These are phyloP conservation scores for Oenanthe melanoleuca DNA, from an alignment of 2,113 vertebrate genomes.

Conservation along the genomic window DNA sequence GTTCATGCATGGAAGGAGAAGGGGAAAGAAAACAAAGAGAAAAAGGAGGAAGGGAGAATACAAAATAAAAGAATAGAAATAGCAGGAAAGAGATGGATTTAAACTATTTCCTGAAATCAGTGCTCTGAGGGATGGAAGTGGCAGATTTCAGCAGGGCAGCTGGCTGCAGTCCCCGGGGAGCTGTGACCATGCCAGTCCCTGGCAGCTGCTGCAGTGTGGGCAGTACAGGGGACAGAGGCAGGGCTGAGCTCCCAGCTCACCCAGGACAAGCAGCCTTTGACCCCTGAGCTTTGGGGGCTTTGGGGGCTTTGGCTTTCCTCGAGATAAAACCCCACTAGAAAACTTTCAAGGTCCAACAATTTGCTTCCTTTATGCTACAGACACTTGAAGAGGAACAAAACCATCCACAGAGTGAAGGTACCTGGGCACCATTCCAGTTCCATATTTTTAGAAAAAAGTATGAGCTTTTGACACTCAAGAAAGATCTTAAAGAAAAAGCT, in stretches of 20 bases:
- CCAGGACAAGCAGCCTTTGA: background rate
- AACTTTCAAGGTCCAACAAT: background rate
- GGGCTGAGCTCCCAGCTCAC: background rate
- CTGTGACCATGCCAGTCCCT: background rate
- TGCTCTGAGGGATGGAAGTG: background rate
- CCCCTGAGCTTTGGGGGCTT: background rate
- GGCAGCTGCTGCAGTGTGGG: background rate
- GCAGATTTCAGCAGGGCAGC: background rate
- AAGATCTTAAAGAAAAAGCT: background rate
- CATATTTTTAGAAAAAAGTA: background rate
- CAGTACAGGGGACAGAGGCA: background rate
- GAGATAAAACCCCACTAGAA: background rate
- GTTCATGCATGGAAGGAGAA: slow-evolving; percentile 41
- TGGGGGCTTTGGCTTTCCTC: background rate
- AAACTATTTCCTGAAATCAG: background rate
- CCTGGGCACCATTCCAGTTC: background rate
- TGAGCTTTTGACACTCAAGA: background rate
- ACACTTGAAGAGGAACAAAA: background rate
- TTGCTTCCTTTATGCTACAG: background rate
- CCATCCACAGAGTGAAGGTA: background rate
- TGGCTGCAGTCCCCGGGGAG: background rate
- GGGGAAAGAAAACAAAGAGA: background rate
- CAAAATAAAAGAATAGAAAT: background rate
- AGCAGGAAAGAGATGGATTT: background rate
- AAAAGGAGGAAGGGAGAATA: background rate